A percentile compares a stretch with the other conserved stretches of the same genome.
phyloP scores from a whole-genome alignment of 2,888 invertebrate species.

The Sylvicola fuscatus region DNA sequence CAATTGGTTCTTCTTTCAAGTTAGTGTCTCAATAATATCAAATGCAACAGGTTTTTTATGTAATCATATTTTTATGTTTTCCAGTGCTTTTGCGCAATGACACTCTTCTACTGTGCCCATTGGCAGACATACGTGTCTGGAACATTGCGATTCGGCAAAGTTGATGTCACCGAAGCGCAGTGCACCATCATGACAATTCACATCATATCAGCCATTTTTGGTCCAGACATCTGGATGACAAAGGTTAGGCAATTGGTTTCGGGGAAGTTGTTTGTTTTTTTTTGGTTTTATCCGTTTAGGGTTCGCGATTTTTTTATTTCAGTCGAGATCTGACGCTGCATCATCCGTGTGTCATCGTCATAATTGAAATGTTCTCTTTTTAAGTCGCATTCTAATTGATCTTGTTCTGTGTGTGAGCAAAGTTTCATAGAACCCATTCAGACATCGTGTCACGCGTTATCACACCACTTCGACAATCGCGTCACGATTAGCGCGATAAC shows the following conservation, averaged over 20 bases:
- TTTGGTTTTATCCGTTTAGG: too few species aligned
- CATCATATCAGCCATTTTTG: conserved; percentile 67
- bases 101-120: conserved; percentile 95
- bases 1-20: conserved; percentile 84
- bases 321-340: too few species aligned
- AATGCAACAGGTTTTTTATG: neutral
- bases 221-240: conserved; percentile 67
- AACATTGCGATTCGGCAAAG: conserved; percentile 67
- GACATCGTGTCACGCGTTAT: too few species aligned
- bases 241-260: conserved; percentile 30
- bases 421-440: too few species aligned
- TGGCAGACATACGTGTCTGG: conserved; percentile 99
- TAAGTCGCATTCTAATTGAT: too few species aligned
- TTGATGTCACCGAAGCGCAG: conserved; percentile 98
- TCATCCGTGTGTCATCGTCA: too few species aligned
- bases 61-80: conserved; percentile 14
- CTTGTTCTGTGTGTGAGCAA: too few species aligned
- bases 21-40: conserved; percentile 14
- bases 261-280: neutral
- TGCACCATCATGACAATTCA: conserved; percentile 80
- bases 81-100: conserved; percentile 84
- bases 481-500: too few species aligned
- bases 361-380: too few species aligned
- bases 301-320: too few species aligned
- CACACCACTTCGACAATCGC: too few species aligned